Conservation (phyloP, 2,888 invertebrate species). For the Polietes domitor region DNA sequence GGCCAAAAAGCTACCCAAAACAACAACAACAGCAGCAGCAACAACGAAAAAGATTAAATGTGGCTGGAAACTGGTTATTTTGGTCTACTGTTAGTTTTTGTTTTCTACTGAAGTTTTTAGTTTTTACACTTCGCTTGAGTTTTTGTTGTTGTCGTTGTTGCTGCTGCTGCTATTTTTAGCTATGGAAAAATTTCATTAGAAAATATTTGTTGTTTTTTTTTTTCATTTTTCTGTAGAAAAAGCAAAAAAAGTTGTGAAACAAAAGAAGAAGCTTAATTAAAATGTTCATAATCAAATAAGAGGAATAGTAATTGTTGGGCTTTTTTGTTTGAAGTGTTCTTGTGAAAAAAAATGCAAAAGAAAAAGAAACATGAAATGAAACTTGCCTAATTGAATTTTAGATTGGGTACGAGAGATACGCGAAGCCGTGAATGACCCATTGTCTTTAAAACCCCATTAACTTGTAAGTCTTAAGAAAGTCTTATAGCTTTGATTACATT, state of each 20-base stretch:
- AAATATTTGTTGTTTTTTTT: slow-evolving; percentile 52
- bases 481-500: too few relatives aligned
- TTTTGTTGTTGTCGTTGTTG: background rate
- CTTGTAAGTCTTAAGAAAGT: too few relatives aligned
- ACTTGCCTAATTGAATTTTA: too few relatives aligned
- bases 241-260: slow-evolving; percentile 7
- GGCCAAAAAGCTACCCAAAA: slow-evolving; percentile 13
- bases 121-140: slow-evolving; percentile 24
- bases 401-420: too few relatives aligned
- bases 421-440: too few relatives aligned
- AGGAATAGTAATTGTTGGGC: background rate
- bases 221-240: slow-evolving; percentile 27
- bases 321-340: background rate
- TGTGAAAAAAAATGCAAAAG: too few relatives aligned
- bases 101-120: slow-evolving; percentile 28
- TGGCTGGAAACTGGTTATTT: slow-evolving; percentile 65
- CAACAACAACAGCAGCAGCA: background rate
- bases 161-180: slow-evolving; percentile 57
- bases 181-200: slow-evolving; percentile 61
- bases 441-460: too few relatives aligned
- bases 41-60: background rate
- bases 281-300: background rate
- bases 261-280: background rate
- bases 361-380: too few relatives aligned
- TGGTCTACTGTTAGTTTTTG: slow-evolving; percentile 61